These are phyloP conservation scores for Corythoichthys intestinalis DNA, from an alignment of 2,113 vertebrate species.

Conservation along the genomic window DNA sequence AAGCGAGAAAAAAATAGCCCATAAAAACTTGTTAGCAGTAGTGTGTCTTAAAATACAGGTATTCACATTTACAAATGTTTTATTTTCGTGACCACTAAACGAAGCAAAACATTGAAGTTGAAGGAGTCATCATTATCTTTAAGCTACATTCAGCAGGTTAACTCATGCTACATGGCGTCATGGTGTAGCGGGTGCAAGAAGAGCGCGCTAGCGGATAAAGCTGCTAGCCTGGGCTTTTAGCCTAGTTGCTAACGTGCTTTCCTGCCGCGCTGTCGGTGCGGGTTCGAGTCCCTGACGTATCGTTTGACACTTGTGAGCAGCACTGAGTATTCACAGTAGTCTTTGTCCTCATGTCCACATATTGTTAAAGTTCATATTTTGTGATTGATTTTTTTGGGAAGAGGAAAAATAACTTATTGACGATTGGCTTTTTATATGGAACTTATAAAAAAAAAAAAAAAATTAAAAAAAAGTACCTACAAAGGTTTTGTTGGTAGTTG, in stretches of 20 bases:
- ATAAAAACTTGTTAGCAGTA: background rate
- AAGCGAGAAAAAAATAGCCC: conserved; percentile 2
- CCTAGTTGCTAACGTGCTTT: too few relatives aligned
- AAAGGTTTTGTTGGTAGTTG: too few relatives aligned
- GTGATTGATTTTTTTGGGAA: too few relatives aligned
- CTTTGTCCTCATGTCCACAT: background rate
- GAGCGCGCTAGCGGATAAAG: too few relatives aligned
- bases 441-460: too few relatives aligned
- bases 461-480: too few relatives aligned
- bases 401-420: too few relatives aligned
- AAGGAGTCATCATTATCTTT: background rate
- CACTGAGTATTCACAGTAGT: conserved; percentile 1
- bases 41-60: background rate
- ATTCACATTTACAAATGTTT: background rate
- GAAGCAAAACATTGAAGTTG: background rate
- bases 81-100: background rate
- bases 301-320: conserved; percentile 11
- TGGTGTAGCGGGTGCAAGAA: too few relatives aligned
- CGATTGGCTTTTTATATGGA: too few relatives aligned
- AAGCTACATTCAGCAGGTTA: background rate
- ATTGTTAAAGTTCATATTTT: background rate
- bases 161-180: background rate
- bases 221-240: too few relatives aligned
- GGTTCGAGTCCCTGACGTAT: too few relatives aligned
- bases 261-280: too few relatives aligned